Base-by-base conservation (phyloP, 2,797 vertebrate species). In the Fistularia tabacaria region DNA sequence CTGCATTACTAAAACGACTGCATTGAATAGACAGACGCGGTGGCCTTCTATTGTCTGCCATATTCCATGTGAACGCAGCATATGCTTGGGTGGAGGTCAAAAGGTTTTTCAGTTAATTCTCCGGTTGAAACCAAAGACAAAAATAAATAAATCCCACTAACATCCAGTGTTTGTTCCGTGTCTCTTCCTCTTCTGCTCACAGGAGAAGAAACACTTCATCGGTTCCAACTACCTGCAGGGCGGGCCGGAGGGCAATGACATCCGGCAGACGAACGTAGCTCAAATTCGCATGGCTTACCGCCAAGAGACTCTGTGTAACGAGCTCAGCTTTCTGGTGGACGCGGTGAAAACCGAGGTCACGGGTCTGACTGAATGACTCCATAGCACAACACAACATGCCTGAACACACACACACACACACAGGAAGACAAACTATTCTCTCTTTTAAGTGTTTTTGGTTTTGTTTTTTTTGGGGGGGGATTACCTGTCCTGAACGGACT, bases 281-380 rank as follows among this genome's bases (percentile, higher is more conserved):
- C 95, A 98, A 75, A 99, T 99, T 85, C 94, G 96, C 51, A 91
- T 98, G 93, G 91, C 96, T 38, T 99, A 92, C 87, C 92, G 97
- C 52, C 84, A 95, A 0, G 96, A 99, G 89, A 97, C 93, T 0
- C 77, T 98, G 64, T 93, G 95, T 81, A 97, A 98, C 3, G 97
- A 99, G 83, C 93, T 99, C 59, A 95, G 95, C 64, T 95, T 98
- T 73, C 87, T 99, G 13, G 91, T 94, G 48, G 95, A 98, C 0
- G 95, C 93, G 0, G 89, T 96, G 81, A 95, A 95, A 74, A 84
- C 91, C 0, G 91, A 93, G 15, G 77, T 81, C 46, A 62, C 69
- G 3, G 39, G 14, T 46, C 43, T 49, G 40, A 74, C 74, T 0
- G 54, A 92, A 77, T 75, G 43, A 67, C 8, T 12, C 9, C 60